Evolutionary conservation across 2,888 invertebrate genomes (phyloP), one percentile per base, ranked within the genome.

Genomic region (Euproctis similis): DNA sequence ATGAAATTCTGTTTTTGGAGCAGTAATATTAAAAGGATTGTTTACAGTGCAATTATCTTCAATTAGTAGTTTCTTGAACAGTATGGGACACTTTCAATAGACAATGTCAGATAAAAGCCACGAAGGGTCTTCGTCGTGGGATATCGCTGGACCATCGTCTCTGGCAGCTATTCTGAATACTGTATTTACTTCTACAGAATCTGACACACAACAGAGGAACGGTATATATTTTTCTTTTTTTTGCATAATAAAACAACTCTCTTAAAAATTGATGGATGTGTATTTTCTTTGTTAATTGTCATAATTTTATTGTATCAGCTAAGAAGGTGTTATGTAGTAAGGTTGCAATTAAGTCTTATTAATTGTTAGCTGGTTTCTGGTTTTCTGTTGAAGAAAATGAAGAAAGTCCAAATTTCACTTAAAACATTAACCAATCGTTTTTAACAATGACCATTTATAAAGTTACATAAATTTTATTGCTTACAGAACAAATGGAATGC

Each of bases 101-200:
- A 70, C 55, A 60, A 84, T 84, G 84, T 74, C 68, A 48, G 82
- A 81, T 51, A 77, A 75, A 45, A 63, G 68, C 25, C 73, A 60
- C 42, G 73, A 71, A 35, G 69, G 74, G 34, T 59, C 73, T 34
- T 60, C 76, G 28, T 62, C 77, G 28, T 84, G 84, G 82, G 77
- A 82, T 53, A 60, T 76, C 38, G 75, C 82, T 35, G 82, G 78
- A 12, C 78, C 77, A 30, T 80, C 88, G 28, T 87, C 88, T 6
- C 55, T 89, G 44, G 88, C 87, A 28, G 89, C 88, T 61, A 89
- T 89, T 58, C 78, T 89, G 44, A 87, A 89, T 58, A 87, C 88
- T 36, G 88, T 87, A 36, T 89, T 88, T 58, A 84, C 87, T 39
- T 87, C 89, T 36, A 81, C 87, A 32, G 81, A 85, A 25, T 68